Percentiles rank a stretch among this genome's conserved stretches.
Evolutionary conservation across 2,113 vertebrate species (phyloP).

Genomic region (Paradisaea rubra): DNA sequence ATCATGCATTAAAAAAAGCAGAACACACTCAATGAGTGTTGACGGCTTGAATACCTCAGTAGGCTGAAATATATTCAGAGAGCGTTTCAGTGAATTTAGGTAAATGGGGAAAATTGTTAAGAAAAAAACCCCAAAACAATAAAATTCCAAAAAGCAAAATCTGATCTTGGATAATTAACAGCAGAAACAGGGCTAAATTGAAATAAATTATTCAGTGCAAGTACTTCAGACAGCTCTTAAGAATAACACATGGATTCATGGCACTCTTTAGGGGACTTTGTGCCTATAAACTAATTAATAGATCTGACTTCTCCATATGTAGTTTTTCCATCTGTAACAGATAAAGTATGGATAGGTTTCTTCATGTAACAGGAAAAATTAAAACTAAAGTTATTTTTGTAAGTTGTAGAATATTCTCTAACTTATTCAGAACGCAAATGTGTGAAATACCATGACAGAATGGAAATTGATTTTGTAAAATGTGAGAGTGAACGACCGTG

Average conservation of each 20-base stretch:
- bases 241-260: conserved; percentile 57
- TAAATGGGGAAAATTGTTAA: not conserved
- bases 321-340: conserved; percentile 71
- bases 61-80: conserved; percentile 11
- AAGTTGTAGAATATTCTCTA: conserved; percentile 71
- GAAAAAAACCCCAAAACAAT: not conserved
- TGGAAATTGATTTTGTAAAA: conserved; percentile 78
- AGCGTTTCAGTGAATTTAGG: not conserved
- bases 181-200: conserved; percentile 41
- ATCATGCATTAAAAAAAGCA: not conserved
- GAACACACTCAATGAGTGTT: not conserved
- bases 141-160: not conserved
- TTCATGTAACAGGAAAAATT: conserved; percentile 70
- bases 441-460: conserved; percentile 78
- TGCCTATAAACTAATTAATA: conserved; percentile 66
- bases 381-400: conserved; percentile 73
- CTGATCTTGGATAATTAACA: conserved; percentile 57
- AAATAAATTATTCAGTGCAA: conserved; percentile 66
- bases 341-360: conserved; percentile 66
- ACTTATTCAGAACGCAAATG: conserved; percentile 70
- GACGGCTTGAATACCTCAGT: not conserved
- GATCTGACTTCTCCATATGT: conserved; percentile 59
- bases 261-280: conserved; percentile 53
- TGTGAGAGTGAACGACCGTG: conserved; percentile 62
- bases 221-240: conserved; percentile 60